Percentiles rank a stretch among this genome's conserved stretches.
phyloP scores from a whole-genome alignment of 1,140 invertebrate species.

The Dendrolimus punctatus region DNA sequence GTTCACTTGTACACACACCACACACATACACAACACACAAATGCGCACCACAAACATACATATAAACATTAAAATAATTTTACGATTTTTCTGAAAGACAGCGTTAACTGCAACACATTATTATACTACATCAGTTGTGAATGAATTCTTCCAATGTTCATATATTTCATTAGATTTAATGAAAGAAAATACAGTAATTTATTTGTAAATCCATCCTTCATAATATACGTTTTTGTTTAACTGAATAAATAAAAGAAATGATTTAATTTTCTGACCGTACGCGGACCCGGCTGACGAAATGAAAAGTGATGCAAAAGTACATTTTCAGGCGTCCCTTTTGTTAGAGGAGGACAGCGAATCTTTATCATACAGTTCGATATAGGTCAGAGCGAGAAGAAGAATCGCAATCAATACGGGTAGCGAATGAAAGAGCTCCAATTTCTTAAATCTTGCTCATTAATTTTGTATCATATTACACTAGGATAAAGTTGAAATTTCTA shows the following conservation, averaged over 20 bases:
- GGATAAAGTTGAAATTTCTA: neutral
- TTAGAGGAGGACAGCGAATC: neutral
- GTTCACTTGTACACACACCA: too few relatives aligned
- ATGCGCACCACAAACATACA: too few relatives aligned
- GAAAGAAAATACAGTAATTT: too few relatives aligned
- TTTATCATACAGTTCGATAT: neutral
- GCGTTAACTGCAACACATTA: too few relatives aligned
- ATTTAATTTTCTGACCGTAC: neutral
- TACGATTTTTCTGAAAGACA: too few relatives aligned
- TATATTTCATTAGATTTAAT: too few relatives aligned
- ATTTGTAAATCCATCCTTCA: too few relatives aligned
- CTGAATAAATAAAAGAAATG: neutral
- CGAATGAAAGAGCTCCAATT: constrained; percentile 1
- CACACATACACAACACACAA: too few relatives aligned
- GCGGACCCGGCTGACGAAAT: constrained; percentile 1
- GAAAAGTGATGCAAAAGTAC: constrained; percentile 3
- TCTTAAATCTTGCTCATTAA: neutral
- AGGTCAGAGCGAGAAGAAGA: neutral
- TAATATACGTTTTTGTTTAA: neutral
- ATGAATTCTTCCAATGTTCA: too few relatives aligned
- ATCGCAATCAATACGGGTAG: constrained; percentile 1
- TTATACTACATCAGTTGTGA: too few relatives aligned
- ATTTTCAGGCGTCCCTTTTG: constrained; percentile 1
- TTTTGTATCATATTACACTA: neutral
- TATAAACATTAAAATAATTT: too few relatives aligned